Evolutionary conservation across 1,140 invertebrate genomes (phyloP).

Genomic region (Bemisia tabaci): DNA sequence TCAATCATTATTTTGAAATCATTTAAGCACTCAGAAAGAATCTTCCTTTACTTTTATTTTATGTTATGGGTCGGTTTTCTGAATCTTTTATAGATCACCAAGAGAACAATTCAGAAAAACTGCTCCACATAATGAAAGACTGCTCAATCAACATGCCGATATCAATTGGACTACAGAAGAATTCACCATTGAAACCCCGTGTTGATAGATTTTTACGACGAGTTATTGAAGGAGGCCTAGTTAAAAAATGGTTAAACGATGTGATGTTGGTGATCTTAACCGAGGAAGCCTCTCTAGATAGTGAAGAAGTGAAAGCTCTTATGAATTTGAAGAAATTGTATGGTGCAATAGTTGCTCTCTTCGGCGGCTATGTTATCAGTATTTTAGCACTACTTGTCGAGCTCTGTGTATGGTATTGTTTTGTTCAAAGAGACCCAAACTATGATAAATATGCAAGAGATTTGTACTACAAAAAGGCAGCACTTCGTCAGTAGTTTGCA

Average conservation of each 20-base stretch:
- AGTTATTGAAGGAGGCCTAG: slow-evolving; percentile 56
- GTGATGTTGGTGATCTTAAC: slow-evolving; percentile 41
- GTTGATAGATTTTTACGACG: slow-evolving; percentile 49
- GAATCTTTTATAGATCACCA: background rate
- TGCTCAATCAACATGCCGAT: slow-evolving; percentile 67
- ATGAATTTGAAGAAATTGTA: slow-evolving; percentile 62
- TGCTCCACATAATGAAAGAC: slow-evolving; percentile 63
- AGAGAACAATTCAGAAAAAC: background rate
- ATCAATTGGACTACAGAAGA: slow-evolving; percentile 62
- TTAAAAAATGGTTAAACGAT: slow-evolving; percentile 64
- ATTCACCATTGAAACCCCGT: slow-evolving; percentile 52
- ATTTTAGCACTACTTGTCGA: slow-evolving; percentile 41
- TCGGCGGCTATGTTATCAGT: slow-evolving; percentile 48
- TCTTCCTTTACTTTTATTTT: no score
- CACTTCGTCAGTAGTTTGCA: no score
- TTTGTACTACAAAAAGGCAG: slow-evolving; percentile 3
- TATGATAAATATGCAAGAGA: slow-evolving; percentile 51
- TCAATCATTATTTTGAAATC: no score
- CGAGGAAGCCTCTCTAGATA: slow-evolving; percentile 31
- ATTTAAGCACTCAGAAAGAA: no score
- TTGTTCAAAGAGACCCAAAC: slow-evolving; percentile 47
- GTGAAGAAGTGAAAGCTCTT: slow-evolving; percentile 44
- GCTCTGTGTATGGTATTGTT: slow-evolving; percentile 46
- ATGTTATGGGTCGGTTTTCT: no score
- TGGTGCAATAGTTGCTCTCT: slow-evolving; percentile 53